Conservation (phyloP, 2,113 vertebrate species). For the Sinocyclocheilus rhinocerous region DNA sequence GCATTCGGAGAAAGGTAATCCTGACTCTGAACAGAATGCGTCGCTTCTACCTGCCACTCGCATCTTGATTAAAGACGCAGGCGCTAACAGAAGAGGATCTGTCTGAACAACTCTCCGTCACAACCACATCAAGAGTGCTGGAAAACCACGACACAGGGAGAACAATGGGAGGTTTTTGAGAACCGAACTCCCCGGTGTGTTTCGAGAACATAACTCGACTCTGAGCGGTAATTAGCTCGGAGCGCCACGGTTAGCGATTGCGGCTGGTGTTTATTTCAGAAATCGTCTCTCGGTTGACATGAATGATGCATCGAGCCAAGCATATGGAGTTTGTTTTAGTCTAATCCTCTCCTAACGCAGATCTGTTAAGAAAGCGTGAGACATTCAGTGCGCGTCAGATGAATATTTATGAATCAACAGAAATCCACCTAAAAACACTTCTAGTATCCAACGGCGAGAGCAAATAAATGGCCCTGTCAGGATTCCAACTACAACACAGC, state of each 20-base stretch:
- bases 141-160: not conserved
- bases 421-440: slow-evolving; percentile 23
- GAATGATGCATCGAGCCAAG: slow-evolving; percentile 31
- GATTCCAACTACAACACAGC: not conserved
- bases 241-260: slow-evolving; percentile 28
- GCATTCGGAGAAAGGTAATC: slow-evolving; percentile 28
- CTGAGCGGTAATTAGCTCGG: slow-evolving; percentile 38
- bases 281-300: slow-evolving; percentile 37
- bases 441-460: not conserved
- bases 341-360: slow-evolving; percentile 34
- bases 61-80: slow-evolving; percentile 46
- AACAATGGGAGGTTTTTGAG: slow-evolving; percentile 42
- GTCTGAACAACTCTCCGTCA: slow-evolving; percentile 44
- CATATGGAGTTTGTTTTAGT: slow-evolving; percentile 44
- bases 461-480: slow-evolving; percentile 10
- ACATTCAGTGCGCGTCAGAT: slow-evolving; percentile 15
- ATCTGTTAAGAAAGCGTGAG: slow-evolving; percentile 30
- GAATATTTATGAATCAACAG: slow-evolving; percentile 35
- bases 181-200: slow-evolving; percentile 27
- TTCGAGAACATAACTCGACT: not conserved
- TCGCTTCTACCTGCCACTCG: slow-evolving; percentile 48
- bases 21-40: slow-evolving; percentile 38
- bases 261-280: slow-evolving; percentile 35
- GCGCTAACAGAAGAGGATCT: slow-evolving; percentile 1
- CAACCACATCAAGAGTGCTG: slow-evolving; percentile 25